Evolutionary conservation across 2,888 invertebrate species (phyloP), one percentile per base, ranked within the genome.

Genomic region (Terebella lapidaria): DNA sequence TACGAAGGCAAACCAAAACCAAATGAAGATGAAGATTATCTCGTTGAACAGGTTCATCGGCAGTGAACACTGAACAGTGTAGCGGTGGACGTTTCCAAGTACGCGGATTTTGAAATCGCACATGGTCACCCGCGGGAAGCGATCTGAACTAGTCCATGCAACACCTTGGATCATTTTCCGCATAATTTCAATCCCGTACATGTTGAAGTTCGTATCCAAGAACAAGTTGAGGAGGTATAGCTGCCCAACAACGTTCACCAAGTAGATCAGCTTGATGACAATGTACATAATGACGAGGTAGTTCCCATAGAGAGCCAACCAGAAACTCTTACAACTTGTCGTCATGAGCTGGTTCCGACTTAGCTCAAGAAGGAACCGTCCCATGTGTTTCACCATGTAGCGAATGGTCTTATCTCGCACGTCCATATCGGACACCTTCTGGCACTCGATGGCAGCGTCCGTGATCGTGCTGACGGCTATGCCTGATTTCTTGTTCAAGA

Each of bases 21-120:
- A 64, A n/a, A 64, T 42, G 62, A 64, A 63, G 42, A 54, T 47
- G 49, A 58, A 64, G n/a, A 64, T 60, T 51, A 58, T 63, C 60
- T 64, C 65, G n/a, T 58, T 56, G 54, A 60, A 64, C 62, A n/a
- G n/a, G n/a, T n/a, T n/a, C n/a, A n/a, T n/a, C n/a, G n/a, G n/a
- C n/a, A n/a, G n/a, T n/a, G n/a, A 64, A 75, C 78, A 78, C 4
- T 72, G 69, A 1, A 69, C 66, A 2, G 69, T 63, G 59, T 63
- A 63, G 3, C 77, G 65, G 59, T 78, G 78, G 3, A 76, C 69
- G 60, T 78, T 79, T 47, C 78, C 78, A 2, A 78, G 71, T 1
- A 58, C 30, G 5, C 64, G 56, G 18, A 63, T 27, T 2, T 25
- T 18, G 42, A 58, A 45, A 46, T 58, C 58, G 22, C 58, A 58